Base-by-base conservation (phyloP, 2,797 vertebrate genomes). In the Galaxias olidus region DNA sequence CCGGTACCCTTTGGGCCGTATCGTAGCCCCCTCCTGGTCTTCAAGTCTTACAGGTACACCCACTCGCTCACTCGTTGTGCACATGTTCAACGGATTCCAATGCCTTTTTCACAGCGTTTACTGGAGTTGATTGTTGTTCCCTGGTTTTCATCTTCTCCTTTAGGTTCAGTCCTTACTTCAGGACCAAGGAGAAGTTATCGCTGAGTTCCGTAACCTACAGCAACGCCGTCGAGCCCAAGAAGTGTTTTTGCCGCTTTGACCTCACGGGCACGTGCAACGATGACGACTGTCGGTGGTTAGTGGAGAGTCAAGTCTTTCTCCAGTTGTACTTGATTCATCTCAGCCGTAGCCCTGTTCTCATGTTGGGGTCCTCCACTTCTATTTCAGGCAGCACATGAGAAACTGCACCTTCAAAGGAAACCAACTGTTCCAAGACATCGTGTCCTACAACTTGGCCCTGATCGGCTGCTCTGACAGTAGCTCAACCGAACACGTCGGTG, bases 141-240 rank as follows among this genome's bases (percentile, higher is more conserved):
- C 15, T 52, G 12, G 20, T 15, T 9, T 40, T 11, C 9, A 30
- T 30, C 6, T 30, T 30, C 30, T 10, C 13, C 8, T 18, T 65
- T 88, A 99, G 97, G 86, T 99, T 99, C 85, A 99, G 97, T 79
- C 95, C 97, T 0, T 98, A 97, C 78, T 99, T 97, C 87, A 89
- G 97, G 76, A 99, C 96, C 40, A 99, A 99, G 90, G 96, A 98
- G 79, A 98, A 96, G 74, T 74, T 98, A 42, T 93, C 93, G 0
- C 87, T 99, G 69, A 98, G 96, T 86, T 98, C 97, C 0, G 83
- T 95, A 30, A 93, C 95, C 0, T 93, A 92, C 54, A 98, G 97
- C 84, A 96, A 97, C 63, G 84, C 92, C 84, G 93, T 99, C 19
- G 91, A 96, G 56, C 92, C 95, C 0, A 93, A 89, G 60, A 95